These are phyloP conservation scores for Porites lutea DNA, from an alignment of 64 coral and sea anemone genomes.

Conservation along the genomic window DNA sequence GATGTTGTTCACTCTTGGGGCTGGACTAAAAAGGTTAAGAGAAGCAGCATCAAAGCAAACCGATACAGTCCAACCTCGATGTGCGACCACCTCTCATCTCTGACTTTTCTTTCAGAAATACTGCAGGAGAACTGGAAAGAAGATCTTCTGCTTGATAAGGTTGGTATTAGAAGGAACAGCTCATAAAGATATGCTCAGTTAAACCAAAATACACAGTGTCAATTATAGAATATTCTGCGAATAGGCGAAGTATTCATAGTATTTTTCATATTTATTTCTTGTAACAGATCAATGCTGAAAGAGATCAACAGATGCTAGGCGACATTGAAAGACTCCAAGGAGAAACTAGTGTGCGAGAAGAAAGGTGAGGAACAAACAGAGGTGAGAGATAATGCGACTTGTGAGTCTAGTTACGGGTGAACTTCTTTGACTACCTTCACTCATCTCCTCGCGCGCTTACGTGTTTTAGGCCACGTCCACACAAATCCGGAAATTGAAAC, in stretches of 20 bases:
- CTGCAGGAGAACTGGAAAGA: slow-evolving; percentile 76
- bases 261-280: not conserved
- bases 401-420: too few relatives aligned
- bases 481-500: too few relatives aligned
- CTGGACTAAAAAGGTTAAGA: too few relatives aligned
- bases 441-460: too few relatives aligned
- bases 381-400: not conserved
- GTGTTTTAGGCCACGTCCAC: too few relatives aligned
- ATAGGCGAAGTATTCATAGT: not conserved
- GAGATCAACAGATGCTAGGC: slow-evolving; percentile 81
- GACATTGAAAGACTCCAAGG: slow-evolving; percentile 84
- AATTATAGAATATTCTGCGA: too few relatives aligned
- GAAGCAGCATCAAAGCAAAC: too few relatives aligned
- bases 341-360: slow-evolving; percentile 85
- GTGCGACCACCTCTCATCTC: not conserved
- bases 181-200: too few relatives aligned
- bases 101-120: slow-evolving; percentile 24
- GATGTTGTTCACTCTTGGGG: too few relatives aligned
- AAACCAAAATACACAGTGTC: too few relatives aligned
- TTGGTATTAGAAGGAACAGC: slow-evolving; percentile 16
- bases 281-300: slow-evolving; percentile 79
- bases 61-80: too few relatives aligned
- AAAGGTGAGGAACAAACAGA: slow-evolving; percentile 45
- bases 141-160: slow-evolving; percentile 91
- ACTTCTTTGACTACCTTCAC: too few relatives aligned